phyloP scores from a whole-genome alignment of 2,113 vertebrate genomes.

The Vulpes ferrilata region DNA sequence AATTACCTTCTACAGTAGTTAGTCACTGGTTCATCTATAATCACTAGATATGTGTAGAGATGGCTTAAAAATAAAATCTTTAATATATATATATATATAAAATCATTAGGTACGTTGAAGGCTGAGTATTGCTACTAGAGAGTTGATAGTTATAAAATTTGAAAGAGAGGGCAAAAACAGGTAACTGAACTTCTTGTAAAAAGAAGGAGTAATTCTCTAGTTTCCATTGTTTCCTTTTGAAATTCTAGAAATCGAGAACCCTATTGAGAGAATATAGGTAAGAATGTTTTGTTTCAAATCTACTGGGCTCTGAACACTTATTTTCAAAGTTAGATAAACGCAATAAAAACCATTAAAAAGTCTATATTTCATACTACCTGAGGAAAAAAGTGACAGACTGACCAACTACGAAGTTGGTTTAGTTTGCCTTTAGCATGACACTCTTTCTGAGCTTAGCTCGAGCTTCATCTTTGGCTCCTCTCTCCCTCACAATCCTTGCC shows the following conservation, averaged over 20 bases:
- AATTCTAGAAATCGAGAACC: constrained; percentile 45
- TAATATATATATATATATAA: background rate
- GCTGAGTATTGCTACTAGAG: background rate
- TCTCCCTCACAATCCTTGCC: background rate
- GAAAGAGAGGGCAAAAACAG: background rate
- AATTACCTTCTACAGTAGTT: background rate
- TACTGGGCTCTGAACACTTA: background rate
- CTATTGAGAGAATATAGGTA: background rate
- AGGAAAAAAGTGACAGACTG: background rate
- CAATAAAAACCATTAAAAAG: background rate
- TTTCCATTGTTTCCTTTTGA: background rate
- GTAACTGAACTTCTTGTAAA: constrained; percentile 27
- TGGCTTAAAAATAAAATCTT: background rate
- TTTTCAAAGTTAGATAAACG: constrained; percentile 30
- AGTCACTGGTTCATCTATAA: background rate
- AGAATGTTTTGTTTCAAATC: constrained; percentile 43
- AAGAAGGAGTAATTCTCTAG: constrained; percentile 1
- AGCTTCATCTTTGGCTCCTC: background rate
- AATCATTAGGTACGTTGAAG: constrained; percentile 1
- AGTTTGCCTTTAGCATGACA: constrained; percentile 22
- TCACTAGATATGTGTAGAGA: background rate
- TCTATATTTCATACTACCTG: background rate
- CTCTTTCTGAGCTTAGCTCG: constrained; percentile 11
- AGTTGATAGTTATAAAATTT: constrained; percentile 11
- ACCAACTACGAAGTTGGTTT: background rate